These are phyloP conservation scores for Phenganax stokvisi DNA, from an alignment of 92 coral and sea anemone species.

Conservation along the genomic window DNA sequence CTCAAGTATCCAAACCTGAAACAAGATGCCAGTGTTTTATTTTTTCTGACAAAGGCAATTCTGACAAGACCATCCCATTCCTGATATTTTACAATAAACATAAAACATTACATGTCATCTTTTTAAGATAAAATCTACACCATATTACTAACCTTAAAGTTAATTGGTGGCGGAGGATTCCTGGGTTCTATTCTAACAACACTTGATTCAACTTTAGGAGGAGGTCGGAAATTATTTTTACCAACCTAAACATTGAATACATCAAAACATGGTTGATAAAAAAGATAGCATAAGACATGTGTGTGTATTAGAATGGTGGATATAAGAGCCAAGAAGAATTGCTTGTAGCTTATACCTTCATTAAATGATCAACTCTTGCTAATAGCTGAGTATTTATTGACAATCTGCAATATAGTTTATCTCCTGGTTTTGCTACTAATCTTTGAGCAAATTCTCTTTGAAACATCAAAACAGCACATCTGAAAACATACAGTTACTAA, in stretches of 20 bases:
- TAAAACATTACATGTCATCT: neutral
- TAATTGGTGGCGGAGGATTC: constrained; percentile 95
- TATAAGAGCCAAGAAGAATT: neutral
- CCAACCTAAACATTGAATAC: constrained; percentile 58
- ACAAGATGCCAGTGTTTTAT: constrained; percentile 83
- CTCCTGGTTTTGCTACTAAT: constrained; percentile 90
- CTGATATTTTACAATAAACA: constrained; percentile 29
- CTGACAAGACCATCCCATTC: constrained; percentile 99
- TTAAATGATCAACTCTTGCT: constrained; percentile 86
- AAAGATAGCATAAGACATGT: neutral
- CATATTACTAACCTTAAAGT: constrained; percentile 61
- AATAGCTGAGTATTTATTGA: constrained; percentile 94
- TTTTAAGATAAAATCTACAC: neutral
- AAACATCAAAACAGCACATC: constrained; percentile 97
- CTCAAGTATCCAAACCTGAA: constrained; percentile 56
- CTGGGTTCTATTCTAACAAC: constrained; percentile 97
- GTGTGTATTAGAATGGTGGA: too few relatives aligned
- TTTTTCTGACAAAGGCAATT: constrained; percentile 92
- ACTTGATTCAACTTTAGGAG: constrained; percentile 98
- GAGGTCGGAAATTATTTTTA: constrained; percentile 95
- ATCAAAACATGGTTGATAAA: too few relatives aligned
- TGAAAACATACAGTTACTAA: neutral
- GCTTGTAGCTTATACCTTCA: constrained; percentile 65
- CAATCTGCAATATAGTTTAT: constrained; percentile 86
- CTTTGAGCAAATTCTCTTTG: constrained; percentile 97